Base-by-base conservation (phyloP, 2,888 invertebrate genomes). In the Dicranocentrus wangi region DNA sequence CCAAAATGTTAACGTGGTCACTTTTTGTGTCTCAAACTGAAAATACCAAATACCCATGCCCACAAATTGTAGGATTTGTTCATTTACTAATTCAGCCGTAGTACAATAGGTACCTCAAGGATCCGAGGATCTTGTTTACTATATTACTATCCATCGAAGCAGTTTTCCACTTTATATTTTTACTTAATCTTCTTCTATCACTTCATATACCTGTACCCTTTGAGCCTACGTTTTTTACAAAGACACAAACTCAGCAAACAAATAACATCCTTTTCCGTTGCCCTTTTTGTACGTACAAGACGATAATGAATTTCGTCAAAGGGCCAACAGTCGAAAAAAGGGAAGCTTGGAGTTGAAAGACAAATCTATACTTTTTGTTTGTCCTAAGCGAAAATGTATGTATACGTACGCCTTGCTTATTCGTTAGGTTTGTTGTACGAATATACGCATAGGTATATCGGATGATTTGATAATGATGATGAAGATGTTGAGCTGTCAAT, bases 401-500 rank as follows among this genome's bases (percentile, higher is more conserved):
- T 60, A 42, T 23, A 43, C 25, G 51, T n/a, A 47, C 47, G 3
- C 17, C 7, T 47, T n/a, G n/a, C n/a, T n/a, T n/a, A n/a, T n/a
- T n/a, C n/a, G n/a, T n/a, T n/a, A n/a, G n/a, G n/a, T n/a, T n/a
- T n/a, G n/a, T n/a, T n/a, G 21, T 55, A 63, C 43, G 42, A 63
- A 72, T 63, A 43, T 39, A 39, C 13, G 39, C 13, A 39, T 39
- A 39, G 13, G 39, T 39, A 39, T 39, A 39, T 39, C 39, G 13
- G 13, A 13, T 39, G 5, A 8, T 39, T 39, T 39, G 13, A 39
- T 39, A 13, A 39, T 39, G 39, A 76, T 60, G 68, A 80, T 80
- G 72, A 80, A 80, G 79, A 80, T 80, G 72, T 80, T 72, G 72
- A 72, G 66, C 79, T 80, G 79, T 80, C 79, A 80, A 80, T 80